A percentile compares a stretch with the other conserved stretches of the same genome.
These are phyloP conservation scores for Drosophila ironensis DNA, from an alignment of 1,140 invertebrate species.

Conservation along the genomic window DNA sequence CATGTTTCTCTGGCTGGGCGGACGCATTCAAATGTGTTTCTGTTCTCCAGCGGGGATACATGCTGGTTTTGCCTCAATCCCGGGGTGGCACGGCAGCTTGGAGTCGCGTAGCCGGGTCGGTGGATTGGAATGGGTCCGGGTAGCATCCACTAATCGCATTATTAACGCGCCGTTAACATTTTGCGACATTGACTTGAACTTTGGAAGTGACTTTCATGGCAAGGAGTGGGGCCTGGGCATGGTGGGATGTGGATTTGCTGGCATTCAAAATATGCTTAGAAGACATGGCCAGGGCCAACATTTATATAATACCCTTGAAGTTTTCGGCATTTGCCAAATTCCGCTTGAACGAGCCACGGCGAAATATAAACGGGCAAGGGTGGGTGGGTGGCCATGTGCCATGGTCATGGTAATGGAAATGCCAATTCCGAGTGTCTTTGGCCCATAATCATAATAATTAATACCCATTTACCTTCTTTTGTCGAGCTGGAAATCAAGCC, in stretches of 20 bases:
- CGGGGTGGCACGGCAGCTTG: neutral
- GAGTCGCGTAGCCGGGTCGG: neutral
- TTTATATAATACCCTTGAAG: constrained; percentile 67
- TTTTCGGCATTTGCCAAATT: constrained; percentile 65
- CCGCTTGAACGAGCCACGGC: constrained; percentile 44
- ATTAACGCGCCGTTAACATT: constrained; percentile 75
- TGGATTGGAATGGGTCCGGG: constrained; percentile 26
- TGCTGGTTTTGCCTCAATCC: neutral
- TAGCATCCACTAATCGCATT: constrained; percentile 69
- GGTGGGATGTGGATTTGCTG: constrained; percentile 23
- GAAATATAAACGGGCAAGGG: neutral
- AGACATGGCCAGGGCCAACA: constrained; percentile 54
- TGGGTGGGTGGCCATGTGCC: constrained; percentile 7
- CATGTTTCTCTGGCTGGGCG: constrained; percentile 39
- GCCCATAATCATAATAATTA: constrained; percentile 66
- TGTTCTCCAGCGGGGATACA: constrained; percentile 26
- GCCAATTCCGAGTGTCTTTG: constrained; percentile 24
- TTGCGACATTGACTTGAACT: constrained; percentile 73
- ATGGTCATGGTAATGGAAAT: constrained; percentile 17
- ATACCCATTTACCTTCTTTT: constrained; percentile 51
- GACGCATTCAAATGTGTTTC: constrained; percentile 50
- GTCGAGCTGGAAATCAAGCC: constrained; percentile 53
- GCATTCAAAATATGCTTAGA: constrained; percentile 61
- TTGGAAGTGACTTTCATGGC: constrained; percentile 56
- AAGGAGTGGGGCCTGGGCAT: neutral